These are phyloP conservation scores for Manduca sexta DNA, from an alignment of 1,140 invertebrate genomes.

Conservation along the genomic window DNA sequence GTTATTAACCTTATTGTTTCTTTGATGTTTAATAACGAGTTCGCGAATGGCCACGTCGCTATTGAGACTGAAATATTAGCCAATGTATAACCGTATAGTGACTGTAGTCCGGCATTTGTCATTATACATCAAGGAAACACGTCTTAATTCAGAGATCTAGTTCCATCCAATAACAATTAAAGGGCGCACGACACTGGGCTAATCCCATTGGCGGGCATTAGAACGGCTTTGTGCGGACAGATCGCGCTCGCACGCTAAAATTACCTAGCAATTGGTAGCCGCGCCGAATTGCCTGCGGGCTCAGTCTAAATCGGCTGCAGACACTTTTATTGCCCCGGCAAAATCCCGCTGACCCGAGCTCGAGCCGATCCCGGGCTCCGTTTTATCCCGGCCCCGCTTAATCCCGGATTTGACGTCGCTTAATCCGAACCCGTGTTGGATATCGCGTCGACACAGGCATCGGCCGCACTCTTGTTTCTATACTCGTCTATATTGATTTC, in stretches of 20 bases:
- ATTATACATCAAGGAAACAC: no score
- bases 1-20: not conserved
- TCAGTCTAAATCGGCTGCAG: slow-evolving; percentile 70
- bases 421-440: slow-evolving; percentile 73
- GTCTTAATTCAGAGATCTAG: slow-evolving; percentile 49
- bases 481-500: slow-evolving; percentile 56
- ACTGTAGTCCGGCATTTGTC: not conserved
- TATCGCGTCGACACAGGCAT: slow-evolving; percentile 68
- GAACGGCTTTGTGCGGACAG: slow-evolving; percentile 67
- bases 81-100: not conserved
- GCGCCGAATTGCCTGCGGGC: slow-evolving; percentile 64
- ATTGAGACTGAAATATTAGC: not conserved
- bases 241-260: slow-evolving; percentile 63
- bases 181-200: slow-evolving; percentile 56
- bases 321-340: slow-evolving; percentile 72
- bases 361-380: slow-evolving; percentile 41
- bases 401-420: slow-evolving; percentile 71
- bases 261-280: slow-evolving; percentile 70
- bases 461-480: slow-evolving; percentile 43
- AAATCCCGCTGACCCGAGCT: slow-evolving; percentile 68
- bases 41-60: no score
- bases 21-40: no score
- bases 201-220: slow-evolving; percentile 69
- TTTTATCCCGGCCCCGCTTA: slow-evolving; percentile 61
- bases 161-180: slow-evolving; percentile 66